A percentile compares a stretch with the other conserved stretches of the same genome.
Conservation (phyloP, 1,140 invertebrate genomes). For the Bombus cullumanus region DNA sequence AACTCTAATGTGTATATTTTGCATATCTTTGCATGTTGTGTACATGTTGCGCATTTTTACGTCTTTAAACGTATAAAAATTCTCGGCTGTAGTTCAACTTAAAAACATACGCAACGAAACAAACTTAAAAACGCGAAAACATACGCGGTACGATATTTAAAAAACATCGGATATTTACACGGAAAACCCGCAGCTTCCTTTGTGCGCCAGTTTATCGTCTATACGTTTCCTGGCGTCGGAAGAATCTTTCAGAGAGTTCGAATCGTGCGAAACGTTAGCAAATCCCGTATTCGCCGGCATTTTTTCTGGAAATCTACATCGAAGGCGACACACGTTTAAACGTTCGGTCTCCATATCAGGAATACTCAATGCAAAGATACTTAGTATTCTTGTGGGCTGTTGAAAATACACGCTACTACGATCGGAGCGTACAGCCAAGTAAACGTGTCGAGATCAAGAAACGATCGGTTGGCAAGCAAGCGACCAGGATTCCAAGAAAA, state of each 20-base stretch:
- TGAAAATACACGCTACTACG: constrained; percentile 60
- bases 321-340: constrained; percentile 57
- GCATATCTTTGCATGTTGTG: no score
- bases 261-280: constrained; percentile 14
- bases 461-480: constrained; percentile 48
- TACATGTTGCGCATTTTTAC: background rate
- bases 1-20: background rate
- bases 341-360: constrained; percentile 53
- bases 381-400: constrained; percentile 56
- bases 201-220: background rate
- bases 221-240: background rate
- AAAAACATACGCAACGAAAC: background rate
- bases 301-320: constrained; percentile 53
- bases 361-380: constrained; percentile 53
- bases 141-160: background rate
- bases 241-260: background rate
- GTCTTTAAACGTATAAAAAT: background rate
- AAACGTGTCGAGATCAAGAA: constrained; percentile 57
- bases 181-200: no score
- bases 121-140: background rate
- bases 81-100: background rate
- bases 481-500: constrained; percentile 52
- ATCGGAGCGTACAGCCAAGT: constrained; percentile 35
- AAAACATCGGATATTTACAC: background rate
- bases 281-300: background rate